A percentile compares a stretch with the other conserved stretches of the same genome.
Conservation (phyloP, 1,140 invertebrate species). For the Panagrolaimus sp. region DNA sequence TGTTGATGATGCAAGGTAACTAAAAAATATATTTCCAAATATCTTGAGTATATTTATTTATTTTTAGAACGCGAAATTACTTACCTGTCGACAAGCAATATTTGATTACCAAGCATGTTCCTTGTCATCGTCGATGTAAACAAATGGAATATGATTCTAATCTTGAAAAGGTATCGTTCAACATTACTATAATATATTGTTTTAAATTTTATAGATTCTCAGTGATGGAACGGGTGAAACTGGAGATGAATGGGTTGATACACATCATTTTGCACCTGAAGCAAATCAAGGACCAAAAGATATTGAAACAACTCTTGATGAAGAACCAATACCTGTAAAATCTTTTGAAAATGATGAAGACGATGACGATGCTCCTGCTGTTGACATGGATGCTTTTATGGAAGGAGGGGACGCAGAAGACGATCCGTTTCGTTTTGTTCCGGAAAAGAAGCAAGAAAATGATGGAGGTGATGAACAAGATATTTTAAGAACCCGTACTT, state of each 20-base stretch:
- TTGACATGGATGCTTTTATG: conserved; percentile 97
- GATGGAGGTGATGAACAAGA: conserved; percentile 48
- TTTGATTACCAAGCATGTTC: conserved; percentile 83
- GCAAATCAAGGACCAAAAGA: conserved; percentile 16
- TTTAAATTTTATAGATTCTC: too few species aligned
- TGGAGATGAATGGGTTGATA: conserved; percentile 95
- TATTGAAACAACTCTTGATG: not conserved
- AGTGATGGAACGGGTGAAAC: conserved; percentile 74
- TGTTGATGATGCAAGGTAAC: conserved; percentile 75
- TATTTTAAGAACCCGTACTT: conserved; percentile 87
- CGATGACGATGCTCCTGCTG: conserved; percentile 85
- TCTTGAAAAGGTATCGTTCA: conserved; percentile 65
- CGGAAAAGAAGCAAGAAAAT: conserved; percentile 11
- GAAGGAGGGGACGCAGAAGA: conserved; percentile 85
- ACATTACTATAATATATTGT: too few species aligned
- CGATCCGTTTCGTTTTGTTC: too few species aligned
- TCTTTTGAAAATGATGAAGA: conserved; percentile 65
- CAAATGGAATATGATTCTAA: conserved; percentile 83
- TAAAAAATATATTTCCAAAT: not conserved
- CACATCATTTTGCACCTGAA: conserved; percentile 76
- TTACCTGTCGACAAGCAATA: conserved; percentile 81
- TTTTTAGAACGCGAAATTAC: conserved; percentile 37
- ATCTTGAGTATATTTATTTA: not conserved
- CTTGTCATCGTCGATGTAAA: conserved; percentile 62
- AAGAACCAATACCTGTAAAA: too few species aligned